phyloP scores from a whole-genome alignment of 2,888 invertebrate genomes.

The Tinea trinotella region DNA sequence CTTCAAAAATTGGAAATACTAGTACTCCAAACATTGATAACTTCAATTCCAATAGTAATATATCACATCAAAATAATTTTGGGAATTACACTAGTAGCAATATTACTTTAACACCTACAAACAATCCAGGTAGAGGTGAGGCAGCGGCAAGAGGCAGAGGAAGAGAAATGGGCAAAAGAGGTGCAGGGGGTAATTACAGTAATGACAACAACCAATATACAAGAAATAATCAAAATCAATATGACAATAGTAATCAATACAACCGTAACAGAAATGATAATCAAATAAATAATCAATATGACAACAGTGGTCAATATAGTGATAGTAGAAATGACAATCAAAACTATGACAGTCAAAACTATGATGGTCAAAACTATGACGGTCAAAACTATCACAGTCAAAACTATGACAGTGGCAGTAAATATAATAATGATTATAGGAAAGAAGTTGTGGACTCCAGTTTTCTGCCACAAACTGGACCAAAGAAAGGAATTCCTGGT shows the following conservation, averaged over 20 bases:
- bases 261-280: neutral
- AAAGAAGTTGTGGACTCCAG: conserved; percentile 29
- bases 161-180: neutral
- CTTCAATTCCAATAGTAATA: neutral
- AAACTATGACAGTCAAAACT: conserved; percentile 18
- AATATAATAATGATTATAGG: conserved; percentile 22
- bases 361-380: conserved; percentile 2
- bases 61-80: neutral
- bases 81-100: neutral
- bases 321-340: conserved; percentile 34
- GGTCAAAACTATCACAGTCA: conserved; percentile 28
- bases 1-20: neutral
- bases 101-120: neutral
- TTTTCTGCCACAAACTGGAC: conserved; percentile 42
- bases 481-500: conserved; percentile 77
- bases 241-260: neutral
- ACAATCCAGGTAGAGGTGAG: neutral
- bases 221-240: conserved; percentile 15
- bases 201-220: conserved; percentile 21
- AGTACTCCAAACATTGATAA: neutral
- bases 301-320: conserved; percentile 28
- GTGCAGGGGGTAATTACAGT: neutral
- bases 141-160: neutral
- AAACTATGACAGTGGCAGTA: conserved; percentile 41
- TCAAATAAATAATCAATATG: neutral